Evolutionary conservation across 2,113 vertebrate species (phyloP).

Genomic region (Cichladusa arquata): DNA sequence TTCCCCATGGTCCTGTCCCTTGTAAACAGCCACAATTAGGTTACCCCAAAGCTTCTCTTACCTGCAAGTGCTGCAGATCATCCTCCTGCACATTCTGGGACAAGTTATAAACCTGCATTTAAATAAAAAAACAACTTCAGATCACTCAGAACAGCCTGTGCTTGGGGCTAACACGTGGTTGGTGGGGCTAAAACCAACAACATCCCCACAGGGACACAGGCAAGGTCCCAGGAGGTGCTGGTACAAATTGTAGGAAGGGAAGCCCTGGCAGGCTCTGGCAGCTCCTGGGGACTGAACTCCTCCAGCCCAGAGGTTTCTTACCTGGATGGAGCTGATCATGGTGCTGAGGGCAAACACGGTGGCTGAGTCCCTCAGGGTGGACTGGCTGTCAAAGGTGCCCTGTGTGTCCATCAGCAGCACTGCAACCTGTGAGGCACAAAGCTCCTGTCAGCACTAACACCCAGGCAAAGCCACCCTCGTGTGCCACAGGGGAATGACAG

Average conservation of each 20-base stretch:
- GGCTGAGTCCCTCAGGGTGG: constrained; percentile 93
- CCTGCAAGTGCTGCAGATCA: constrained; percentile 91
- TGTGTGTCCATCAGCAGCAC: constrained; percentile 97
- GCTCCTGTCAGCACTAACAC: not conserved
- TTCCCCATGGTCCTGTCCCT: not conserved
- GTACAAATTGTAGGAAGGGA: not conserved
- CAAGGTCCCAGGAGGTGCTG: not conserved
- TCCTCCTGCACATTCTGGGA: constrained; percentile 92
- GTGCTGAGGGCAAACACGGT: constrained; percentile 98
- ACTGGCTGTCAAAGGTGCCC: constrained; percentile 97
- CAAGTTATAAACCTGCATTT: constrained; percentile 87
- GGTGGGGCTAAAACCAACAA: fast-evolving
- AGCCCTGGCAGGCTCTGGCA: not conserved
- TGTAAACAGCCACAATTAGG: not conserved
- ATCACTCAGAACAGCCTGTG: not conserved
- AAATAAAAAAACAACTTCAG: not conserved
- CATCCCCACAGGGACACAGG: not conserved
- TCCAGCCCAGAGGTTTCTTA: constrained; percentile 48
- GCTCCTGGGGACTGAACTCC: not conserved
- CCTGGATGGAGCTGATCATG: constrained; percentile 99
- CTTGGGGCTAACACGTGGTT: fast-evolving
- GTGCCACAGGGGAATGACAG: fast-evolving
- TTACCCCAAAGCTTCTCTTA: constrained; percentile 1
- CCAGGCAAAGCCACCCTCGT: not conserved
- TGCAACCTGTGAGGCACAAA: constrained; percentile 78